Base-by-base conservation (phyloP, 2,797 vertebrate genomes). In the Leptodactylus fallax region DNA sequence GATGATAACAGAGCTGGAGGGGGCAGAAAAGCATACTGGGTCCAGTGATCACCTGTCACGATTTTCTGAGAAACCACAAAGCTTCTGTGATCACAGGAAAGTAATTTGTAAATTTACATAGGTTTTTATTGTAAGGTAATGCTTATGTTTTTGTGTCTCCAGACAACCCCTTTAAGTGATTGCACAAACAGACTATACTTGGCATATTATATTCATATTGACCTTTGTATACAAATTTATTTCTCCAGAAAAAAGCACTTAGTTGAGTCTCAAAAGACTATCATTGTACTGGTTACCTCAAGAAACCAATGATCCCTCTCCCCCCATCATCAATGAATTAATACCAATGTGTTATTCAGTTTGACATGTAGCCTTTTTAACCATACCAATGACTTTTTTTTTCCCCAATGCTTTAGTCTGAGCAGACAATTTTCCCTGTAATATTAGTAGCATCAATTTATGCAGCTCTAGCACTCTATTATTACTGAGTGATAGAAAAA, bases 401-500 rank as follows among this genome's bases (percentile, higher is more conserved):
- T 67, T 36, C 19, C 12, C 19, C 3, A 71, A 13, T 83, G 13
- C 16, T 83, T 69, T 55, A 51, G 49, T 60, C 9, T 27, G 25
- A 47, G 7, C 23, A 56, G 25, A 58, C 16, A 23, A 17, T 81
- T 45, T 49, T 69, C 47, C 27, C 45, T 16, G 61, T 65, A 19
- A 67, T 84, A 76, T 84, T 19, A 49, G 53, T 36, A n/a, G 12
- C 16, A 72, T 2, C 53, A 72, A 74, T 60, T 49, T 84, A 61
- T 76, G 47, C 36, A 72, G 25, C 13, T 3, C 53, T 47, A 51
- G 71, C 23, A 76, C 69, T 84, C 36, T 87, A 56, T 71, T 84
- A 79, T 72, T 79, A 36, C 55, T 21, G 55, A 11, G 71, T 69
- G 36, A 88, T 83, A 13, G 81, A 83, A 77, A 36, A 21, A 77